Base-by-base conservation (phyloP, 1,140 invertebrate species). In the Ylistrum balloti region DNA sequence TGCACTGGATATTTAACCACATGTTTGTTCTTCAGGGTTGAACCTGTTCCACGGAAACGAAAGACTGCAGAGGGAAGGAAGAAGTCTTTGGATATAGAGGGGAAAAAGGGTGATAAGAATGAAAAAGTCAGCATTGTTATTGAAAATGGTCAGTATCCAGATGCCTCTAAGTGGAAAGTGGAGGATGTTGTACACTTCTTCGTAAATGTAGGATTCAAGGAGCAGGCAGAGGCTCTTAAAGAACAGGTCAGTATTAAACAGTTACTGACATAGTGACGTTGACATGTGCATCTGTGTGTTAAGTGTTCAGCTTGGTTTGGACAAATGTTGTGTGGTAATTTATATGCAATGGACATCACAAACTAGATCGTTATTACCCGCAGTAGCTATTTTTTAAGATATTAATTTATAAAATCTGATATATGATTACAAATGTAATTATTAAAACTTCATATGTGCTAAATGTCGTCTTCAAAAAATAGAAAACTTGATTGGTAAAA, bases 161-260 rank as follows among this genome's bases (percentile, higher is more conserved):
- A 98, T 96, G 98, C 98, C 17, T 97, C 97, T 0, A 97, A 97
- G 94, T 99, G 98, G 98, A 97, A 97, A 3, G 97, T 97, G 11
- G 97, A 98, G 92, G 97, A 98, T 96, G 98, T 98, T 0, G 98
- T 97, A 95, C 97, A 97, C 33, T 98, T 98, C 96, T 98, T 98
- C 94, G 96, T 96, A 13, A 96, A 97, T 90, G 97, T 97, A 93
- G 98, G 98, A 87, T 96, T 97, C 90, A 97, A 97, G 0, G 97
- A 98, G 92, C 97, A 97, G 94, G 98, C 98, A n/a, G 97, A 97
- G 90, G 97, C 98, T 33, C 98, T 98, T 92, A 97, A 97, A 94
- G 97, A 98, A 93, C 98, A 98, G 96, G 98, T 98, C 91, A 48
- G 28, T 32, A 10, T 56, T 0, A 86, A n/a, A 35, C 11, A 0